Base-by-base conservation (phyloP, 2,888 invertebrate species). In the Brachypalpus laphriformis region DNA sequence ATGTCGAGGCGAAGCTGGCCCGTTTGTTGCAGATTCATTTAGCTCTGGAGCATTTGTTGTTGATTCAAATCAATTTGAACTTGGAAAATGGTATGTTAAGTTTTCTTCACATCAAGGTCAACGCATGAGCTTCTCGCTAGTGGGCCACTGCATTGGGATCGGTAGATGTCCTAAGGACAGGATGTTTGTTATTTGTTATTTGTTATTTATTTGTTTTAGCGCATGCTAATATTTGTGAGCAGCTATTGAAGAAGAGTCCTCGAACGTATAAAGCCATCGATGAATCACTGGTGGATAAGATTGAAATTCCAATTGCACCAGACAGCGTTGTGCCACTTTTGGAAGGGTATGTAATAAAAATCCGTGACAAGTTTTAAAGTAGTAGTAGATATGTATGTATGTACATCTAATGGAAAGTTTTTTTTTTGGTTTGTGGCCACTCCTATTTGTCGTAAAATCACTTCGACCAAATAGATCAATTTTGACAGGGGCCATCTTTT, bases 41-140 rank as follows among this genome's bases (percentile, higher is more conserved):
- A 57, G 89, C 90, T 0, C 59, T 92, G 66, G 92, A 92, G 78
- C 92, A 92, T 87, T 80, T 92, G 8, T 42, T 92, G 14, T 88
- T 91, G 89, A 90, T 92, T 45, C 91, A 92, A 68, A 89, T 89
- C 0, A 88, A 92, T 87, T 87, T 92, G 22, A 91, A 91, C 88
- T 85, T 92, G 37, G 89, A 89, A 37, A 90, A 89, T 81, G 89
- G 92, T 91, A 66, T 5, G 66, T 31, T 40, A 25, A 25, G 18
- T 42, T 45, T 40, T 28, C 9, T 18, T n/a, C n/a, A n/a, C n/a
- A n/a, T n/a, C n/a, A n/a, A n/a, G n/a, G n/a, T n/a, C n/a, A n/a
- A n/a, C n/a, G n/a, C n/a, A n/a, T n/a, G n/a, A n/a, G n/a, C n/a
- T n/a, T n/a, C n/a, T n/a, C n/a, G n/a, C n/a, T n/a, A n/a, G n/a